Base-by-base conservation (phyloP, 2,888 invertebrate genomes). In the Apocheima hispidaria region DNA sequence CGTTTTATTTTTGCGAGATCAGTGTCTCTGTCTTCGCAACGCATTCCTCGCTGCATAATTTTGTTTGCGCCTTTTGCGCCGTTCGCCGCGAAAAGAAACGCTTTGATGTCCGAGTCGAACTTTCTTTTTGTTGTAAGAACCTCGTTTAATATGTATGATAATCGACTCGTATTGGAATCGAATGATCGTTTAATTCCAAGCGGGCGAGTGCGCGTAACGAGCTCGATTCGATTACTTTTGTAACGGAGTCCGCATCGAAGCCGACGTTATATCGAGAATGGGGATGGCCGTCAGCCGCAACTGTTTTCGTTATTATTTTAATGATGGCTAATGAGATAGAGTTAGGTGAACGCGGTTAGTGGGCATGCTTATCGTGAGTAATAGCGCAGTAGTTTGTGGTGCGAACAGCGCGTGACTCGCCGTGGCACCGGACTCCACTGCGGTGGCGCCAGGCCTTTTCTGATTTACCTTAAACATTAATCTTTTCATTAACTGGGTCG, bases 1-100 rank as follows among this genome's bases (percentile, higher is more conserved):
- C 77, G 84, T 88, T 90, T 90, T 90, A 90, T 91, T 91, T 90
- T 86, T 72, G 83, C 79, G 77, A 84, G 84, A 85, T 82, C 82
- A 74, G 79, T 83, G 82, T 86, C 84, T 82, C 80, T 83, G 81
- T 75, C 74, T 81, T 75, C 70, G 79, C 79, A 77, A 78, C 77
- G 79, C 82, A 88, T 86, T 86, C 86, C 82, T 70, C 73, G 68
- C 71, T 73, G 77, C 77, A 82, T 81, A 77, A 82, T 84, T 87
- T 83, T 79, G 78, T 87, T 83, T 82, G 75, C 78, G 75, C 77
- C 77, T 83, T 87, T 85, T 84, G 79, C 78, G 68, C 70, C 63
- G 70, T 76, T 72, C 72, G 70, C 72, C 67, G 73, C 68, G 70
- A 76, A 80, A 82, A 75, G 72, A 72, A 78, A 74, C 72, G 65